These are phyloP conservation scores for Meloidogyne hapla DNA, from an alignment of 1,140 invertebrate genomes.

Conservation along the genomic window DNA sequence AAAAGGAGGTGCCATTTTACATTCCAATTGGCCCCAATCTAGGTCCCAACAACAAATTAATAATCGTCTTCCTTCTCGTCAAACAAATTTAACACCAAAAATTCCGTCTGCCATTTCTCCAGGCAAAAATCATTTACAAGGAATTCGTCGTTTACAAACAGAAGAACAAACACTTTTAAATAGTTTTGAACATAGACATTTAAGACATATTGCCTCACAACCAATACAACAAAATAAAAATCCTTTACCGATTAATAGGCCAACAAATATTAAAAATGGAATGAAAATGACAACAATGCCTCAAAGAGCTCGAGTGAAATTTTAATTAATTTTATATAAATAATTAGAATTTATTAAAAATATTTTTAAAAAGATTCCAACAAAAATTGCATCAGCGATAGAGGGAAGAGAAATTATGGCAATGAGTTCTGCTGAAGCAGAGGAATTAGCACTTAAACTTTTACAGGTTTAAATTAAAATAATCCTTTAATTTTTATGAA, in stretches of 20 bases:
- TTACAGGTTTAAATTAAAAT: neutral
- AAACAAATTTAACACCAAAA: neutral
- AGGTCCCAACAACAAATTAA: neutral
- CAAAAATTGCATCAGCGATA: neutral
- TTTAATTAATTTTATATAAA: no score
- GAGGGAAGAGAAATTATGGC: neutral
- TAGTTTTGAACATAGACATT: slow-evolving; percentile 28
- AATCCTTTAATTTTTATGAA: no score
- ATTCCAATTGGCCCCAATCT: neutral
- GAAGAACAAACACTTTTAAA: neutral
- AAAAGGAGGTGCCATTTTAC: neutral
- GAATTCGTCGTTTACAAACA: slow-evolving; percentile 36
- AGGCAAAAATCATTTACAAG: slow-evolving; percentile 35
- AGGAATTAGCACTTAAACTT: slow-evolving; percentile 15
- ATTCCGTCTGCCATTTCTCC: neutral
- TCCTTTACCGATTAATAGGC: neutral
- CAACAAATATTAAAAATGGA: neutral
- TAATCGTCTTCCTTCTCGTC: neutral
- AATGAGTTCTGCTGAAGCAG: slow-evolving; percentile 18
- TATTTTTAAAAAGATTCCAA: neutral
- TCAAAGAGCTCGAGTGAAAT: slow-evolving; percentile 4
- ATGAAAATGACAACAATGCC: neutral
- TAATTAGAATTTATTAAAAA: no score
- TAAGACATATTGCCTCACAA: slow-evolving; percentile 18
- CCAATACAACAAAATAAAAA: neutral